These are phyloP conservation scores for Zele albiditarsus DNA, from an alignment of 2,888 invertebrate genomes.

Conservation along the genomic window DNA sequence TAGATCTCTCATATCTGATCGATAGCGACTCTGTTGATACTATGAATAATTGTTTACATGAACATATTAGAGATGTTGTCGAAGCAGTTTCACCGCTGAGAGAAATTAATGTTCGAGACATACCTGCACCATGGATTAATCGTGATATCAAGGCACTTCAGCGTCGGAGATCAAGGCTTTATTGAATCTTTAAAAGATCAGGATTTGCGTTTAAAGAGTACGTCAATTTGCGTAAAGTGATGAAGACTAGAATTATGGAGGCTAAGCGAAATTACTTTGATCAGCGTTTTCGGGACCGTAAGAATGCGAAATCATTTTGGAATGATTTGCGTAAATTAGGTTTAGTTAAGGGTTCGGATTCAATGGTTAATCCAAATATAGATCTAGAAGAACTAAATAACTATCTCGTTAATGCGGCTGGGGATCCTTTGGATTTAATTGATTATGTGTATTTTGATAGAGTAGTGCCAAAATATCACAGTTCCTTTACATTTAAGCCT, in stretches of 20 bases:
- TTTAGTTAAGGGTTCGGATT: neutral
- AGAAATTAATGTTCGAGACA: no score
- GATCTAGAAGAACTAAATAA: neutral
- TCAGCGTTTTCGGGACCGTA: neutral
- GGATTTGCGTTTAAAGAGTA: neutral
- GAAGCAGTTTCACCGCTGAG: no score
- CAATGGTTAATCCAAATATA: neutral
- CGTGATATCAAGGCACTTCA: no score
- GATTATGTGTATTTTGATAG: neutral
- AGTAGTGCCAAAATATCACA: neutral
- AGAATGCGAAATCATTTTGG: no score
- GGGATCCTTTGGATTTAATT: neutral
- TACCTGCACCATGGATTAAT: no score
- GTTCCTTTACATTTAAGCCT: neutral
- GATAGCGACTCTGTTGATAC: no score
- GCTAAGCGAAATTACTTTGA: neutral
- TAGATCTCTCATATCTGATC: no score
- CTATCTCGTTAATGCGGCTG: neutral
- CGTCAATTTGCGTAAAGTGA: neutral
- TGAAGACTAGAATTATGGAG: neutral
- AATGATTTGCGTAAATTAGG: neutral
- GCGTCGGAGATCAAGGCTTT: no score
- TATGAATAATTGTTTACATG: no score
- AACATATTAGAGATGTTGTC: no score
- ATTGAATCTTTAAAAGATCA: constrained; percentile 2